phyloP scores from a whole-genome alignment of 2,113 vertebrate species.

The Actenoides hombroni region DNA sequence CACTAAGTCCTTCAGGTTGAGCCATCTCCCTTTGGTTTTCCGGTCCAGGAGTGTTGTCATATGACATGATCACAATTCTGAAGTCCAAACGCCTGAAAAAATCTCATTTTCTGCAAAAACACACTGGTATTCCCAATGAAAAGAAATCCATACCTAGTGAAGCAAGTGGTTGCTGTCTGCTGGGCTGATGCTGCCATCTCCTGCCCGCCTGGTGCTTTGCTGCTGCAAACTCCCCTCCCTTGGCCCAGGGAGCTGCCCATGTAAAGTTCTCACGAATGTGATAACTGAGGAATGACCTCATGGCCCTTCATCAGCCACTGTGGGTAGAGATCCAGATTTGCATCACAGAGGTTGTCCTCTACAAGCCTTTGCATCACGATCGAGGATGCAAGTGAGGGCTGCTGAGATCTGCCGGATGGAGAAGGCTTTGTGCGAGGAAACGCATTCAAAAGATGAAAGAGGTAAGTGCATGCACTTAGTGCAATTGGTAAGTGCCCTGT shows the following conservation, averaged over 20 bases:
- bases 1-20: background rate
- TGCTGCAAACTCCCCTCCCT: background rate
- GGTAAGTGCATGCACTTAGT: background rate
- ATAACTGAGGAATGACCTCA: background rate
- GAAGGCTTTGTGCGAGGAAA: background rate
- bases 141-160: accelerated
- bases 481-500: background rate
- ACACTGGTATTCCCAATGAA: accelerated
- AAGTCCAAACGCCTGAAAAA: background rate
- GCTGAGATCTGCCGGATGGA: background rate
- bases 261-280: background rate
- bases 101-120: background rate
- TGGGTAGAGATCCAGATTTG: background rate
- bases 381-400: accelerated
- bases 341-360: accelerated
- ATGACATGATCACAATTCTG: background rate
- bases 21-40: background rate
- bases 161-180: background rate
- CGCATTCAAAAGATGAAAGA: background rate
- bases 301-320: background rate
- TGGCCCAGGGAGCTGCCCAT: accelerated
- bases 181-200: conserved; percentile 56
- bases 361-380: background rate
- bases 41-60: accelerated
- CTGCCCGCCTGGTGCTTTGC: background rate